Evolutionary conservation across 2,888 invertebrate species (phyloP).

Genomic region (Caenorhabditis angaria): DNA sequence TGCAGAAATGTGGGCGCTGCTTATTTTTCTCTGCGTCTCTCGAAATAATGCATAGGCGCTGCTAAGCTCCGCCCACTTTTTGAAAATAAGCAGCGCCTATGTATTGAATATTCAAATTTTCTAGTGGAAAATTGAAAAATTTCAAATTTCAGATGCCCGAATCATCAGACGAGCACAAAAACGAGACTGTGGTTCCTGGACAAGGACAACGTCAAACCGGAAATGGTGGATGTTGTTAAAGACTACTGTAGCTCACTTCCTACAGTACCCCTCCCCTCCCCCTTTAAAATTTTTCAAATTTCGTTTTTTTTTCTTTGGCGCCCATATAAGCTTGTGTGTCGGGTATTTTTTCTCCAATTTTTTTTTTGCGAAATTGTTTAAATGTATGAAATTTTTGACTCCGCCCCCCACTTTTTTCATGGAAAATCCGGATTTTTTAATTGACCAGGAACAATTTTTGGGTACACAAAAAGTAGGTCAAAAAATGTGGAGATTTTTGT

Average conservation of each 20-base stretch:
- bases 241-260: background rate
- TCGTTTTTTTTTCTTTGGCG: background rate
- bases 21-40: no score
- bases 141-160: conserved; percentile 48
- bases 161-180: conserved; percentile 41
- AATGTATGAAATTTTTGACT: conserved; percentile 9
- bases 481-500: conserved; percentile 10
- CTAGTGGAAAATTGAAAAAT: no score
- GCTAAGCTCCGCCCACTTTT: no score
- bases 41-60: no score
- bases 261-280: background rate
- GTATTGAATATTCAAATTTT: no score
- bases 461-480: background rate
- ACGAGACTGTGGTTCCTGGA: conserved; percentile 39
- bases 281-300: background rate
- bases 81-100: no score
- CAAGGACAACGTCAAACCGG: conserved; percentile 26
- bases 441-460: no score
- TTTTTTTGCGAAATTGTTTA: conserved; percentile 12
- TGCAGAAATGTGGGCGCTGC: no score
- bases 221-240: conserved; percentile 37
- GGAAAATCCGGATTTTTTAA: no score
- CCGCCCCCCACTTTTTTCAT: background rate
- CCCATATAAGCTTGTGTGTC: background rate
- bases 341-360: background rate